These are phyloP conservation scores for Phenganax subtilis DNA, from an alignment of 92 coral and sea anemone species.

Conservation along the genomic window DNA sequence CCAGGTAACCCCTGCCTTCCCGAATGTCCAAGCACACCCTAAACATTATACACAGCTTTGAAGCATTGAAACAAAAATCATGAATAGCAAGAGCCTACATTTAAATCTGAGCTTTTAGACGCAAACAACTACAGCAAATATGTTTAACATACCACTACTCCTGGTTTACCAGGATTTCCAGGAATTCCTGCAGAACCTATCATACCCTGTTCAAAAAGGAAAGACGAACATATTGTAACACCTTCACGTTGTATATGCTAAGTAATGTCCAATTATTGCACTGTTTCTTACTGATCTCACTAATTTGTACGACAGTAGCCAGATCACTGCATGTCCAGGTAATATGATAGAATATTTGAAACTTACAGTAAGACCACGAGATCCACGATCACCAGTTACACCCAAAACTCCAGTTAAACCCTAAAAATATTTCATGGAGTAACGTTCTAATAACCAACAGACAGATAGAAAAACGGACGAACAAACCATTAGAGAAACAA, in stretches of 20 bases:
- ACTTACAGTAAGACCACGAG: constrained; percentile 43
- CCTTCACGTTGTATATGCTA: too few species aligned
- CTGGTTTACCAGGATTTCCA: constrained; percentile 55
- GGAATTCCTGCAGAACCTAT: constrained; percentile 55
- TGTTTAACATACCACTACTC: constrained; percentile 53
- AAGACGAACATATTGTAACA: background rate
- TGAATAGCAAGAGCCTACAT: too few species aligned
- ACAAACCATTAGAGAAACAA: background rate
- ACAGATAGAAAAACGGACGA: background rate
- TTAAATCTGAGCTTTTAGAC: too few species aligned
- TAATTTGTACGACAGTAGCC: too few species aligned
- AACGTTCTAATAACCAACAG: background rate
- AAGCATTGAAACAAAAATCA: background rate
- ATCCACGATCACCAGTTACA: constrained; percentile 48
- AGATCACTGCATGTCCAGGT: too few species aligned
- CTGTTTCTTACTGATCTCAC: too few species aligned
- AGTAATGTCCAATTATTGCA: too few species aligned
- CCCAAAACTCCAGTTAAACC: constrained; percentile 79
- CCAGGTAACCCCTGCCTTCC: constrained; percentile 56
- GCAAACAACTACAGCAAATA: too few species aligned
- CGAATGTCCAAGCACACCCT: constrained; percentile 44
- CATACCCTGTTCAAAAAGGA: constrained; percentile 47
- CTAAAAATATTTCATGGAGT: constrained; percentile 1
- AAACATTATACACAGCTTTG: background rate
- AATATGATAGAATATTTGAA: too few species aligned